These are phyloP conservation scores for Lasioglossum figueresi DNA, from an alignment of 2,888 invertebrate species.

Conservation along the genomic window DNA sequence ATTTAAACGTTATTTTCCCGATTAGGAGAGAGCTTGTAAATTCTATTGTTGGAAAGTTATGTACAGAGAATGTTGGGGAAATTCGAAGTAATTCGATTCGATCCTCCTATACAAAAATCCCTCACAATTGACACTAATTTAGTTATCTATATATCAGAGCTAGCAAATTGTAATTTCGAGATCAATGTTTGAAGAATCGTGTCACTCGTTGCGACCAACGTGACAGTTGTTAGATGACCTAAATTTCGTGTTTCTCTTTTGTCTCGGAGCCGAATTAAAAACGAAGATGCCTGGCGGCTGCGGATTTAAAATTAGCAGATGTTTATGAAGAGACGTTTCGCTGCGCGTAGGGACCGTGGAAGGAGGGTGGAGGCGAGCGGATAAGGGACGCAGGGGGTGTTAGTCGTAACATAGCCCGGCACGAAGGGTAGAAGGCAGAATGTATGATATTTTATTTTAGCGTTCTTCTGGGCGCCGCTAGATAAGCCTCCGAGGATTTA, in stretches of 20 bases:
- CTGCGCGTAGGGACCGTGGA: slow-evolving; percentile 31
- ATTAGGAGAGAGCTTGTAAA: background rate
- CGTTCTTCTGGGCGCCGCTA: slow-evolving; percentile 82
- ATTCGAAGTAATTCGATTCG: background rate
- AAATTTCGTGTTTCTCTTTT: background rate
- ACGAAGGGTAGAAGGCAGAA: slow-evolving; percentile 79
- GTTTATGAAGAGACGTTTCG: slow-evolving; percentile 42
- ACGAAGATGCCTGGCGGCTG: background rate
- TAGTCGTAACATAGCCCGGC: slow-evolving; percentile 65
- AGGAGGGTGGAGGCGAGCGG: slow-evolving; percentile 48
- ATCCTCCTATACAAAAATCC: rapidly evolving
- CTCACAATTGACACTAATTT: background rate
- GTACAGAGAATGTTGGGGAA: background rate
- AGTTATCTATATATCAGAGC: background rate
- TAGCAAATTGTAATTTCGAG: background rate
- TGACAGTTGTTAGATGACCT: slow-evolving; percentile 12
- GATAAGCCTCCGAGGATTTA: slow-evolving; percentile 84
- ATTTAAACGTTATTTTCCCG: background rate
- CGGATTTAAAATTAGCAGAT: slow-evolving; percentile 18
- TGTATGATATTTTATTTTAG: slow-evolving; percentile 83
- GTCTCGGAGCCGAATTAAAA: background rate
- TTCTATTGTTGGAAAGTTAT: background rate
- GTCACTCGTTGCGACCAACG: background rate
- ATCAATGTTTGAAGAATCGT: background rate
- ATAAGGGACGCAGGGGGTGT: slow-evolving; percentile 56